phyloP scores from a whole-genome alignment of 2,888 invertebrate species.

The Chrysodeixis includens region DNA sequence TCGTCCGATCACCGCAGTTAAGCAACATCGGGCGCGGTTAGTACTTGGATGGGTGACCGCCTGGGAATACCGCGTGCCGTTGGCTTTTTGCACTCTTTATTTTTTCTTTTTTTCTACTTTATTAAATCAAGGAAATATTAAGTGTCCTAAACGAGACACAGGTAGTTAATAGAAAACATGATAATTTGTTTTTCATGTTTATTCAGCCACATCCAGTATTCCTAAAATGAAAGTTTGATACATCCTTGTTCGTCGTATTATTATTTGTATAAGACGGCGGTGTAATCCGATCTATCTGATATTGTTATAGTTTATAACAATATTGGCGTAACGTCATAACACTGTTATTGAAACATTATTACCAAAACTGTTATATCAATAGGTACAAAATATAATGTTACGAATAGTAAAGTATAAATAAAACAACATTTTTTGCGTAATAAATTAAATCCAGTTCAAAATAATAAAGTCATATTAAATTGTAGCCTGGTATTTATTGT shows the following conservation, averaged over 20 bases:
- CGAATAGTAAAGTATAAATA: too few species aligned
- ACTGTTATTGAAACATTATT: too few species aligned
- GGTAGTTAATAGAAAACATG: too few species aligned
- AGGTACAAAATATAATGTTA: too few species aligned
- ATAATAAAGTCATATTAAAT: too few species aligned
- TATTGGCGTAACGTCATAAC: too few species aligned
- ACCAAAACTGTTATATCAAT: not conserved
- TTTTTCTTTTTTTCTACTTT: too few species aligned
- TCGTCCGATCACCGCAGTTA: conserved; percentile 87
- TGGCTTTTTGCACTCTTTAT: conserved; percentile 62
- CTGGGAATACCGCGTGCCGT: conserved; percentile 78
- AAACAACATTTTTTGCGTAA: too few species aligned
- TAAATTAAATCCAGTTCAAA: too few species aligned
- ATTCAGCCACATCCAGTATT: conserved; percentile 6
- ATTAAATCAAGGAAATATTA: too few species aligned
- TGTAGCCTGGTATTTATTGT: too few species aligned
- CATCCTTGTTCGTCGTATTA: conserved; percentile 19
- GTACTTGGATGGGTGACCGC: conserved; percentile 84
- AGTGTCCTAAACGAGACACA: too few species aligned
- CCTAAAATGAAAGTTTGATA: not conserved
- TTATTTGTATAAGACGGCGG: conserved; percentile 16
- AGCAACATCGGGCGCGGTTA: conserved; percentile 84
- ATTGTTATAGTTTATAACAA: conserved; percentile 33
- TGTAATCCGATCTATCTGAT: conserved; percentile 27
- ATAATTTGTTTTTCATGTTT: not conserved